Evolutionary conservation across 2,113 vertebrate species (phyloP).

Genomic region (Sapajus apella): DNA sequence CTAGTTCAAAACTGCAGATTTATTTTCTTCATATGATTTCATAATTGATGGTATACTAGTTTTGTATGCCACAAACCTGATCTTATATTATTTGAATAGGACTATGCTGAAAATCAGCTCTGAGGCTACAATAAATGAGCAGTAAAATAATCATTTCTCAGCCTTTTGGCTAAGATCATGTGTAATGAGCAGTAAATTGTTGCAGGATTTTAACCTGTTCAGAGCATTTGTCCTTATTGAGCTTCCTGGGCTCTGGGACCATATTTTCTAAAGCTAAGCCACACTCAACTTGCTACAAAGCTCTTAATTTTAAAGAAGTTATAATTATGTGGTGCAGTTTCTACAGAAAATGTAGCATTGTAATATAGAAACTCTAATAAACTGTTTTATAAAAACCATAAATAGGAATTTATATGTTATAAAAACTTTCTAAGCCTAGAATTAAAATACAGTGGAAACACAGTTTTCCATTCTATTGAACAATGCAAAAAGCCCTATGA

Average conservation of each 20-base stretch:
- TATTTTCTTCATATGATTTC: conserved; percentile 26
- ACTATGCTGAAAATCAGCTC: background rate
- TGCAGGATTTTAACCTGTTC: conserved; percentile 18
- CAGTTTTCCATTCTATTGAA: background rate
- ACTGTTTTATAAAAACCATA: background rate
- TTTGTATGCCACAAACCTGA: background rate
- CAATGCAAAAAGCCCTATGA: conserved; percentile 15
- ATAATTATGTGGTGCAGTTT: conserved; percentile 8
- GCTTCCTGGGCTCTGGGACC: background rate
- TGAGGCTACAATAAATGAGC: background rate
- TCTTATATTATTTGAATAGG: conserved; percentile 26
- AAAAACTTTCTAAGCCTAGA: conserved; percentile 30
- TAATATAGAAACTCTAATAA: background rate
- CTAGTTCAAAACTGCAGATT: background rate
- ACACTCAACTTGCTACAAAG: background rate
- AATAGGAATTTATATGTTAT: background rate
- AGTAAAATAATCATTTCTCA: background rate
- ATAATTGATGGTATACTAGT: background rate
- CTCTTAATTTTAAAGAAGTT: conserved; percentile 44
- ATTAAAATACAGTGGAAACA: conserved; percentile 26
- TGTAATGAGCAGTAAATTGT: background rate
- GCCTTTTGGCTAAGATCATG: background rate
- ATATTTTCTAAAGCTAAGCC: background rate
- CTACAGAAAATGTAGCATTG: background rate
- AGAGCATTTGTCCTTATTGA: background rate